Evolutionary conservation across 2,888 invertebrate species (phyloP).

Genomic region (Neuroscelio doddi): DNA sequence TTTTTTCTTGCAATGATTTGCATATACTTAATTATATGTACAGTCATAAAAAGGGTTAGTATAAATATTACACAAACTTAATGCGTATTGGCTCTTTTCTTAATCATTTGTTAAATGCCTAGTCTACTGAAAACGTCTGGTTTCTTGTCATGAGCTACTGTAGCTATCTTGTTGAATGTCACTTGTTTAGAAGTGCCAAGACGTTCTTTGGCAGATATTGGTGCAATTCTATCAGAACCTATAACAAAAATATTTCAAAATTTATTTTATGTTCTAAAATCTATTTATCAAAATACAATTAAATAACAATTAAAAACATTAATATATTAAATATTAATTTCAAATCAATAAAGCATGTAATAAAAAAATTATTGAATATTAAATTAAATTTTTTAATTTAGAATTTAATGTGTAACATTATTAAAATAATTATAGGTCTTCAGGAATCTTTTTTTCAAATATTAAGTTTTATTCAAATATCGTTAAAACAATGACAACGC

Average conservation of each 20-base stretch:
- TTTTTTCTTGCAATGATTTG: too few relatives aligned
- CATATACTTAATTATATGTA: constrained; percentile 31
- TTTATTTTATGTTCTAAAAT: constrained; percentile 4
- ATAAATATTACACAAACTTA: constrained; percentile 47
- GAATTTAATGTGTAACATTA: too few relatives aligned
- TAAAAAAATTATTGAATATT: too few relatives aligned
- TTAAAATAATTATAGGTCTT: too few relatives aligned
- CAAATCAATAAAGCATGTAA: too few relatives aligned
- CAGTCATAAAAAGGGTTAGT: constrained; percentile 35
- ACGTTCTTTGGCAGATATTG: constrained; percentile 67
- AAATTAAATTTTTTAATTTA: too few relatives aligned
- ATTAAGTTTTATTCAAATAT: too few relatives aligned
- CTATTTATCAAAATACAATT: constrained; percentile 6
- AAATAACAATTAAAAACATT: constrained; percentile 1
- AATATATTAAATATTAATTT: too few relatives aligned
- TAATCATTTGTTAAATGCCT: constrained; percentile 55
- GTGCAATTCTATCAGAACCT: constrained; percentile 63
- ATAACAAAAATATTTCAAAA: constrained; percentile 40
- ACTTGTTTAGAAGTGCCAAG: constrained; percentile 66
- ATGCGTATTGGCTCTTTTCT: constrained; percentile 5
- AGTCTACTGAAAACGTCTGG: constrained; percentile 68
- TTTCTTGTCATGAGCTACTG: constrained; percentile 60
- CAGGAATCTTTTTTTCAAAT: too few relatives aligned
- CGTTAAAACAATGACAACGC: too few relatives aligned
- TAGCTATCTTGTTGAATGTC: constrained; percentile 65